Conservation (phyloP, 2,888 invertebrate species). For the Drosophila ochracea region DNA sequence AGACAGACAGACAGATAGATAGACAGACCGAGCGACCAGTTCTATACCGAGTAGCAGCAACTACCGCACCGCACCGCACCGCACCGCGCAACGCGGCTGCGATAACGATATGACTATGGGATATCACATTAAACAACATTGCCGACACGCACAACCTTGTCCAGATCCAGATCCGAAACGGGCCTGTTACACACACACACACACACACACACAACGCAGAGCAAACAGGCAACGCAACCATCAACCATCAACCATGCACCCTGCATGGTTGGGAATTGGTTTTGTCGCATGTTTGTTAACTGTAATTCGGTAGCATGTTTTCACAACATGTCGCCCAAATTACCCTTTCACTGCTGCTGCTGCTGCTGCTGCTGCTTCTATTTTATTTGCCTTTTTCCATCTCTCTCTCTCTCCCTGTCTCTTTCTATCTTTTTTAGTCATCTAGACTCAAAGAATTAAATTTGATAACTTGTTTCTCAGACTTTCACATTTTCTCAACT, state of each 20-base stretch:
- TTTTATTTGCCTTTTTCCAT: background rate
- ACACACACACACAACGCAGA: constrained; percentile 30
- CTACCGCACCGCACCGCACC: constrained; percentile 17
- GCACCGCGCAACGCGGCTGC: constrained; percentile 37
- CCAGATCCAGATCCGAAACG: constrained; percentile 21
- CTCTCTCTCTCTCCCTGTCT: background rate
- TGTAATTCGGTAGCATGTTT: constrained; percentile 84
- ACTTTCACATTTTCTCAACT: background rate
- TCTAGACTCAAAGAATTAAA: background rate
- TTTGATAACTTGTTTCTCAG: background rate
- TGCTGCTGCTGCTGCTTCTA: background rate
- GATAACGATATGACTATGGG: constrained; percentile 61
- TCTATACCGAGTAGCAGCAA: background rate
- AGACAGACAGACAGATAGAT: background rate
- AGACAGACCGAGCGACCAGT: background rate
- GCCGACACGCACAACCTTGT: constrained; percentile 64
- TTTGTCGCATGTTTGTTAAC: constrained; percentile 71
- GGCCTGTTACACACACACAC: constrained; percentile 19
- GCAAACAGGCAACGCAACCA: constrained; percentile 4
- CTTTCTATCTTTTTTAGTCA: background rate
- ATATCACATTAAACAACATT: constrained; percentile 69
- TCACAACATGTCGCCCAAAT: constrained; percentile 84
- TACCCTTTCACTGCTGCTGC: constrained; percentile 70
- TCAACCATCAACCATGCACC: constrained; percentile 4
- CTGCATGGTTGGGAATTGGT: constrained; percentile 4